phyloP scores from a whole-genome alignment of 2,888 invertebrate genomes.

The Eumerus sabulonum region DNA sequence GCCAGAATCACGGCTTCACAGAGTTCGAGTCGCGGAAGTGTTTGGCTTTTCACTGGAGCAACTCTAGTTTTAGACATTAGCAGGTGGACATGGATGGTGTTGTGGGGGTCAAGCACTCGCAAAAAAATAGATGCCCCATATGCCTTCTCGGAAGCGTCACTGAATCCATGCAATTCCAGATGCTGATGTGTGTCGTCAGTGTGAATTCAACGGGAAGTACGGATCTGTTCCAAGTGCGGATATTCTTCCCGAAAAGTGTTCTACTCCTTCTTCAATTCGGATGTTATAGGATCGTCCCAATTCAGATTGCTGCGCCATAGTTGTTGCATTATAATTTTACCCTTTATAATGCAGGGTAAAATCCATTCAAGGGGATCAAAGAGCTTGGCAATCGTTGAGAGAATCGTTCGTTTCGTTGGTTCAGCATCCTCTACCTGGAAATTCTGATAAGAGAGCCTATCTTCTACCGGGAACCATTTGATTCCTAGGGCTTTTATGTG shows the following conservation, averaged over 20 bases:
- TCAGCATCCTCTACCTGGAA: background rate
- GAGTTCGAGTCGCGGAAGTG: slow-evolving; percentile 4
- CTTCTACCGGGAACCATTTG: slow-evolving; percentile 16
- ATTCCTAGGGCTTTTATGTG: slow-evolving; percentile 25
- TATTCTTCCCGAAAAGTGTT: background rate
- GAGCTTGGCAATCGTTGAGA: slow-evolving; percentile 21
- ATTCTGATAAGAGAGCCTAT: slow-evolving; percentile 15
- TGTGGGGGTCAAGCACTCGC: background rate
- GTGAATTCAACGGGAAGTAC: background rate
- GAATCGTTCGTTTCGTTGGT: slow-evolving; percentile 20
- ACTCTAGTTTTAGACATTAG: slow-evolving; percentile 10
- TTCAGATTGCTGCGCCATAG: too few species aligned
- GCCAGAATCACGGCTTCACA: background rate
- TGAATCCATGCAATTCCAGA: background rate
- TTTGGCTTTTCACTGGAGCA: background rate
- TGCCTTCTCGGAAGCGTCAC: too few species aligned
- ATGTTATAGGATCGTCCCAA: too few species aligned
- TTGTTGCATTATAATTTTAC: too few species aligned
- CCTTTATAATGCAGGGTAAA: too few species aligned
- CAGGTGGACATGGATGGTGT: slow-evolving; percentile 4
- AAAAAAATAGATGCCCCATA: too few species aligned
- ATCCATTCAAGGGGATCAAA: slow-evolving; percentile 41
- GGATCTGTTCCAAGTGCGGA: background rate
- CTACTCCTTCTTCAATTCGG: too few species aligned
- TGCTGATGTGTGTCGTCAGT: slow-evolving; percentile 15